A percentile compares a stretch with the other conserved stretches of the same genome.
These are phyloP conservation scores for Parnassius apollo DNA, from an alignment of 2,888 invertebrate genomes.

Conservation along the genomic window DNA sequence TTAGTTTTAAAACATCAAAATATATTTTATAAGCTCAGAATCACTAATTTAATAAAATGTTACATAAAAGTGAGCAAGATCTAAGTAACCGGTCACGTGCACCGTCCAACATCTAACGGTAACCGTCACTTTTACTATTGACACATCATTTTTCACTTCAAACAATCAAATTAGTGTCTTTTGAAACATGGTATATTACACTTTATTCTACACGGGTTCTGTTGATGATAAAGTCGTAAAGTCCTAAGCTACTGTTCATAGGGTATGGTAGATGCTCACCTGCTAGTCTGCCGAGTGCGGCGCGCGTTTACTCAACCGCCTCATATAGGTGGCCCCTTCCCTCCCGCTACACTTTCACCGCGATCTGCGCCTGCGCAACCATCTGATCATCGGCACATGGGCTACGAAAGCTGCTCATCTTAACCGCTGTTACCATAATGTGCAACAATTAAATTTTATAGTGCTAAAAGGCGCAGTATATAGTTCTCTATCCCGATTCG, in stretches of 20 bases:
- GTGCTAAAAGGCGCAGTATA: too few relatives aligned
- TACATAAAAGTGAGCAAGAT: constrained; percentile 40
- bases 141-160: constrained; percentile 44
- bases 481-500: too few relatives aligned
- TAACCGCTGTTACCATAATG: neutral
- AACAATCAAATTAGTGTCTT: constrained; percentile 36
- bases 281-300: constrained; percentile 61
- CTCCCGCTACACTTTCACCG: constrained; percentile 58
- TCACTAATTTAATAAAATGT: constrained; percentile 32
- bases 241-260: constrained; percentile 13
- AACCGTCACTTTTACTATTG: constrained; percentile 37
- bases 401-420: constrained; percentile 31
- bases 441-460: too few relatives aligned
- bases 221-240: constrained; percentile 7
- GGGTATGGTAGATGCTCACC: constrained; percentile 53
- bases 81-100: constrained; percentile 18
- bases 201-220: constrained; percentile 22
- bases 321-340: constrained; percentile 61
- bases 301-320: constrained; percentile 59
- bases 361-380: constrained; percentile 42
- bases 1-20: neutral
- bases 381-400: constrained; percentile 23
- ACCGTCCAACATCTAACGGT: constrained; percentile 38
- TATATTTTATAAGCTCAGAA: constrained; percentile 1
- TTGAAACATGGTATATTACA: constrained; percentile 2